A percentile compares a stretch with the other conserved stretches of the same genome.
These are phyloP conservation scores for honey bee (Apis mellifera) DNA, from an alignment of 1,140 invertebrate genomes.

Conservation along the genomic window DNA sequence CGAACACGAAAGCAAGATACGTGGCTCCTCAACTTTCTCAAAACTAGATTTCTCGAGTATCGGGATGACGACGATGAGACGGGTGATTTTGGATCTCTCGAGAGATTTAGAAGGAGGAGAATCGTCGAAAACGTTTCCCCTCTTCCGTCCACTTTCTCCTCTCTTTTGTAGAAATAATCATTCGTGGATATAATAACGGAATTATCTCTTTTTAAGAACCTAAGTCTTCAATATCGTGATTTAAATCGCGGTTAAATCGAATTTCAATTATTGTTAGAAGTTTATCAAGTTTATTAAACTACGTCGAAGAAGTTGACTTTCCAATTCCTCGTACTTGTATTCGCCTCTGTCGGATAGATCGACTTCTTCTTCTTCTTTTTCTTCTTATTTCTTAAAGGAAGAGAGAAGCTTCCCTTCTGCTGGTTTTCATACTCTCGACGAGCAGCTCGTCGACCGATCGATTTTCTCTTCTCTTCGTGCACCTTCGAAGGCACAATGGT, in stretches of 20 bases:
- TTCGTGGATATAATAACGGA: constrained; percentile 42
- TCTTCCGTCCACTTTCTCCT: constrained; percentile 51
- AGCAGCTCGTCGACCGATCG: neutral
- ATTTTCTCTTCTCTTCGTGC: constrained; percentile 44
- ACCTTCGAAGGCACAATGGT: constrained; percentile 48
- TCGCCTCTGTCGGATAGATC: constrained; percentile 23
- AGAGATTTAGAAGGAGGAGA: constrained; percentile 1
- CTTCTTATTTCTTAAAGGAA: neutral
- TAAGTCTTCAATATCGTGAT: no score
- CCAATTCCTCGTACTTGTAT: constrained; percentile 32
- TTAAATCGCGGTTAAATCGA: no score
- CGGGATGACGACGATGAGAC: no score
- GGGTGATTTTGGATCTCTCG: neutral
- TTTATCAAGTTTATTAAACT: no score
- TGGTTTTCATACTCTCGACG: no score
- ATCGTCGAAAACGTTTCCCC: neutral
- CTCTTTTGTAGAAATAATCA: constrained; percentile 59
- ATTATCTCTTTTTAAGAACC: no score
- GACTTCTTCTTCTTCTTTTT: neutral
- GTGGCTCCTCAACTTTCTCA: neutral
- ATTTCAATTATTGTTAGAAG: no score
- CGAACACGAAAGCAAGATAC: neutral
- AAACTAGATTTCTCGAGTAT: constrained; percentile 6
- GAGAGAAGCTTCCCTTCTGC: neutral
- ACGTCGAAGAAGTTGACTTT: constrained; percentile 9